These are phyloP conservation scores for Stegodyphus dumicola DNA, from an alignment of 1,140 invertebrate genomes.

Conservation along the genomic window DNA sequence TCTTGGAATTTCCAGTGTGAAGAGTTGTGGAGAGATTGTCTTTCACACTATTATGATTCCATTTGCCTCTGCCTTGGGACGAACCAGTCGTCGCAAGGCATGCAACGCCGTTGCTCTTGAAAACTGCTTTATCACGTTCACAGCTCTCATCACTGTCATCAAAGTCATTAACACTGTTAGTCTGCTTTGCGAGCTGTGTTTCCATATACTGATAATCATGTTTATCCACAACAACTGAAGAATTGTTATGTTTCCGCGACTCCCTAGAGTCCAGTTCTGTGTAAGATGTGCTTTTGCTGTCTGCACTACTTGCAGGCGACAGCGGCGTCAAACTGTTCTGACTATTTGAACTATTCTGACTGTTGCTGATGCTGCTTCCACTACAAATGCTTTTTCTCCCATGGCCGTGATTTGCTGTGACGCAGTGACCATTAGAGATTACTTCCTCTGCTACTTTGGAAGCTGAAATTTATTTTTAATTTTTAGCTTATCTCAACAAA, in stretches of 20 bases:
- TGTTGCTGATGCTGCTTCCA: conserved; percentile 21
- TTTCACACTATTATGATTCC: conserved; percentile 59
- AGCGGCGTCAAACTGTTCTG: conserved; percentile 41
- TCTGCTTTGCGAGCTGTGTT: conserved; percentile 52
- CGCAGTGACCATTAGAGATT: conserved; percentile 61
- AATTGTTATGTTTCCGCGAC: conserved; percentile 49
- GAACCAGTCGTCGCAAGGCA: conserved; percentile 42
- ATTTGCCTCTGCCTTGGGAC: conserved; percentile 37
- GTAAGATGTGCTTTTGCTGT: conserved; percentile 36
- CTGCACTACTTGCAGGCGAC: conserved; percentile 15
- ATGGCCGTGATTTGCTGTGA: conserved; percentile 47
- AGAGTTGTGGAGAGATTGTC: conserved; percentile 68
- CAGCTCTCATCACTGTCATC: conserved; percentile 67
- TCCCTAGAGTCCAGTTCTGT: conserved; percentile 56
- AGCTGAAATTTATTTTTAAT: conserved; percentile 11
- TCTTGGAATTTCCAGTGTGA: conserved; percentile 70
- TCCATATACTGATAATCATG: conserved; percentile 65
- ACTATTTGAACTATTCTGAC: conserved; percentile 14
- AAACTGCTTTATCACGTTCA: conserved; percentile 50
- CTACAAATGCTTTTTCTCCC: conserved; percentile 52
- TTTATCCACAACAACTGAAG: conserved; percentile 61
- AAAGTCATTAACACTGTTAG: conserved; percentile 71
- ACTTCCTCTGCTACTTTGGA: conserved; percentile 58
- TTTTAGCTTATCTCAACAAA: too few species aligned
- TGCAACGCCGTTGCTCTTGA: conserved; percentile 53